Percentiles rank a stretch among this genome's conserved stretches.
These are phyloP conservation scores for Hydractinia echinata DNA, from an alignment of 30 jellyfish, hydroid and myxozoan species.

Conservation along the genomic window DNA sequence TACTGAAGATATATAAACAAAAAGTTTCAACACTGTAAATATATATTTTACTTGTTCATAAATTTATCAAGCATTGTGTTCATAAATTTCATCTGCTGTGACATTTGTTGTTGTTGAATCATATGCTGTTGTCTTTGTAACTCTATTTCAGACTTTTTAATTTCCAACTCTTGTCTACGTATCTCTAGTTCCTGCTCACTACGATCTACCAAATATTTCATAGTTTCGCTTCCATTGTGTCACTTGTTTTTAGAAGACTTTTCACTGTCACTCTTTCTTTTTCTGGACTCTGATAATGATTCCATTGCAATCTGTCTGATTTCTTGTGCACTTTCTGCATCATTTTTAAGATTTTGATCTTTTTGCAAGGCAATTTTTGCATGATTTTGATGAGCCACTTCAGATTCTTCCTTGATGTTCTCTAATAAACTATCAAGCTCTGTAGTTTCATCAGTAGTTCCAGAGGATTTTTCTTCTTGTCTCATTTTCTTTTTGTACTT, in stretches of 20 bases:
- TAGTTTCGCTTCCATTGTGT: constrained; percentile 33
- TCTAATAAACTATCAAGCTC: constrained; percentile 34
- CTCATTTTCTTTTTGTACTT: background rate
- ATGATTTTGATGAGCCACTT: constrained; percentile 10
- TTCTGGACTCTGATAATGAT: background rate
- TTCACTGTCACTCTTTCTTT: background rate
- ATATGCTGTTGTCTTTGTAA: background rate
- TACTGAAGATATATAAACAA: too few species aligned
- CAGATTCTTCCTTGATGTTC: background rate
- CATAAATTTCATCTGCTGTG: background rate
- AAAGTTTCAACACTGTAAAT: too few species aligned
- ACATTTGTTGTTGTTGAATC: constrained; percentile 8
- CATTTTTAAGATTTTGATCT: background rate
- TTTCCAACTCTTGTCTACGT: constrained; percentile 22
- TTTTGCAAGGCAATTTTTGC: constrained; percentile 4
- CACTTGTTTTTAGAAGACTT: background rate
- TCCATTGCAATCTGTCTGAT: constrained; percentile 27
- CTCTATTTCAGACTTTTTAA: constrained; percentile 24
- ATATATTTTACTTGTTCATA: background rate
- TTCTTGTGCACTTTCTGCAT: constrained; percentile 32
- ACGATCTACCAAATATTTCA: constrained; percentile 26
- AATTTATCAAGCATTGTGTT: too few species aligned
- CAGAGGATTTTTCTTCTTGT: constrained; percentile 31
- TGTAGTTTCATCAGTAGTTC: constrained; percentile 23
- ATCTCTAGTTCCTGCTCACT: constrained; percentile 12